Evolutionary conservation across 1,140 invertebrate species (phyloP).

Genomic region (Eurosta solidaginis): DNA sequence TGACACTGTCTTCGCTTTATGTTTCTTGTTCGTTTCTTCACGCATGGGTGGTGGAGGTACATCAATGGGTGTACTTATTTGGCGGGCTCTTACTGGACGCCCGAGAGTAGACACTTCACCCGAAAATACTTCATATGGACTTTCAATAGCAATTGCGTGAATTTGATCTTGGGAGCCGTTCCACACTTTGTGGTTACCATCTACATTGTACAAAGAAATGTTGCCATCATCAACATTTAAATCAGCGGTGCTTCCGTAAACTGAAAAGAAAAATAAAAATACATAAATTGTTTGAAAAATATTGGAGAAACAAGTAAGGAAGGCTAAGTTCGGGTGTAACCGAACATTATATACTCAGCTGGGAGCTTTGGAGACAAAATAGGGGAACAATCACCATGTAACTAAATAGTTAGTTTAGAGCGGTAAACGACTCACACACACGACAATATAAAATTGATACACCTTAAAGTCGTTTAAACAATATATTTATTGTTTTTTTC

Average conservation of each 20-base stretch:
- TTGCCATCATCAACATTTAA: conserved; percentile 72
- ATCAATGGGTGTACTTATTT: conserved; percentile 76
- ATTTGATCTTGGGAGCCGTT: conserved; percentile 76
- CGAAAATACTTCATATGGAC: conserved; percentile 72
- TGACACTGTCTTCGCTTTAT: conserved; percentile 46
- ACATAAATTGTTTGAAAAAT: no score
- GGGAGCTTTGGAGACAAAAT: no score
- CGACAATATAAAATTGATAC: no score
- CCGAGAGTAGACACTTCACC: conserved; percentile 70
- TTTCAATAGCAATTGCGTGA: conserved; percentile 64
- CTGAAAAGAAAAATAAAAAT: conserved; percentile 55
- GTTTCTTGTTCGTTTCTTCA: conserved; percentile 53
- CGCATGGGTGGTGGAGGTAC: conserved; percentile 71
- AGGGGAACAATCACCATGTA: no score
- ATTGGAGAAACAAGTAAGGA: no score
- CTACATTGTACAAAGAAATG: conserved; percentile 80
- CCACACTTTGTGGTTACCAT: conserved; percentile 94
- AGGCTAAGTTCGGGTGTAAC: no score
- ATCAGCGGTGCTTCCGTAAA: conserved; percentile 60
- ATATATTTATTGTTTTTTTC: no score
- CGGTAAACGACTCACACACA: no score
- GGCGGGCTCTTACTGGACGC: conserved; percentile 77
- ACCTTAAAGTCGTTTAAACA: no score
- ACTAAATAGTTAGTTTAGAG: no score
- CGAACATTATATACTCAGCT: no score